Percentiles rank a stretch among this genome's conserved stretches.
These are phyloP conservation scores for Lysandra bellargus DNA, from an alignment of 2,888 invertebrate genomes.

Conservation along the genomic window DNA sequence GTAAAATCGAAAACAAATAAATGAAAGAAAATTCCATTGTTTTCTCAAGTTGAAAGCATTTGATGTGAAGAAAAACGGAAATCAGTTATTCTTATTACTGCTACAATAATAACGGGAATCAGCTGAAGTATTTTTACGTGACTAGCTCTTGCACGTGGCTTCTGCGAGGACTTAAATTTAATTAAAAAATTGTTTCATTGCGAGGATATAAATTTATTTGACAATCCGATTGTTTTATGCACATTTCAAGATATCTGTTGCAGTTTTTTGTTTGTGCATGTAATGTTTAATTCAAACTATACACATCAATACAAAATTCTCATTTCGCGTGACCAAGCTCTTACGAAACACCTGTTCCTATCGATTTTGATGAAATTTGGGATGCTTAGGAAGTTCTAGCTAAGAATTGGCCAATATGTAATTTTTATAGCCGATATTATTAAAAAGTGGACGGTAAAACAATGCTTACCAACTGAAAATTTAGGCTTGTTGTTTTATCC, in stretches of 20 bases:
- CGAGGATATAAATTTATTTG: not conserved
- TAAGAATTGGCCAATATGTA: too few species aligned
- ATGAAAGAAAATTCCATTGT: slow-evolving; percentile 3
- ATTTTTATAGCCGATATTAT: too few species aligned
- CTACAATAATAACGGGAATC: not conserved
- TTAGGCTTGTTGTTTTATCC: too few species aligned
- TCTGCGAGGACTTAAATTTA: not conserved
- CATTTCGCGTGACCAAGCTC: too few species aligned
- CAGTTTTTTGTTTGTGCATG: not conserved
- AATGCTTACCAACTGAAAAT: too few species aligned
- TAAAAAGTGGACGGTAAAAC: too few species aligned
- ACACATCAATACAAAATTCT: too few species aligned
- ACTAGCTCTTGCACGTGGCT: not conserved
- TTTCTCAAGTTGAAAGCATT: not conserved
- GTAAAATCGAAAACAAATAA: not conserved
- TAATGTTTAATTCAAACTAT: not conserved
- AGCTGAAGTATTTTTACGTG: not conserved
- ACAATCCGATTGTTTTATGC: too few species aligned
- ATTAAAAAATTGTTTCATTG: not conserved
- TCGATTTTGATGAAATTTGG: too few species aligned
- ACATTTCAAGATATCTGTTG: too few species aligned
- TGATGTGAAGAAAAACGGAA: not conserved
- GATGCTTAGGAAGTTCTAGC: too few species aligned
- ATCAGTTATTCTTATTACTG: not conserved
- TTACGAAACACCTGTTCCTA: too few species aligned